Conservation (phyloP, 2,113 vertebrate genomes). For the Erythrocebus patas region DNA sequence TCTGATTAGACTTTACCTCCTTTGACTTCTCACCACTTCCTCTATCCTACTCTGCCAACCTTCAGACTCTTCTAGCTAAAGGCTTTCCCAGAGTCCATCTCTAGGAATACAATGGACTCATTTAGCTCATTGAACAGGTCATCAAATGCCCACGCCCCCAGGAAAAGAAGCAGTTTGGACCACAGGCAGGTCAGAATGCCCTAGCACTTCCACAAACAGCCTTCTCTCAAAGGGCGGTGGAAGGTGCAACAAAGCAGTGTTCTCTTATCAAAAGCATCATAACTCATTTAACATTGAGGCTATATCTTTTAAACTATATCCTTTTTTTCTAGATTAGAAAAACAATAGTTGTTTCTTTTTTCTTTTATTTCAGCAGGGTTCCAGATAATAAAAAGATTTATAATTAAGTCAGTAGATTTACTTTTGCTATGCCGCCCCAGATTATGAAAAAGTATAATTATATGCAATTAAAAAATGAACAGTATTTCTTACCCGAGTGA, state of each 20-base stretch:
- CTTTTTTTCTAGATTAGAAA: constrained; percentile 75
- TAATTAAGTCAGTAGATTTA: constrained; percentile 87
- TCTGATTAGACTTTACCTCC: background rate
- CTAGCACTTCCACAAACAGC: background rate
- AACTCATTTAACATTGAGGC: constrained; percentile 48
- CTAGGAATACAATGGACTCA: background rate
- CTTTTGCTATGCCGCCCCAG: constrained; percentile 83
- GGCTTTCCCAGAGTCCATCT: background rate
- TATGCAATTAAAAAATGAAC: constrained; percentile 90
- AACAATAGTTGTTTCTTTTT: constrained; percentile 67
- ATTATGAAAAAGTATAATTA: constrained; percentile 90
- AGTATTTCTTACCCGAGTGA: constrained; percentile 88
- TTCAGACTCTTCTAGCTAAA: background rate
- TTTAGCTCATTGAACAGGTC: background rate
- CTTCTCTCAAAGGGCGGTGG: background rate
- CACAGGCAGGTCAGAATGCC: background rate
- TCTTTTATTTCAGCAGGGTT: constrained; percentile 81
- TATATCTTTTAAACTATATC: constrained; percentile 30
- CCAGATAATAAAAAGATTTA: constrained; percentile 88
- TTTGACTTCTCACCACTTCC: background rate
- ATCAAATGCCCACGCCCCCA: background rate
- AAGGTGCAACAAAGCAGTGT: background rate
- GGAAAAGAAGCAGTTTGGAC: background rate
- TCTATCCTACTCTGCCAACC: too few species aligned
- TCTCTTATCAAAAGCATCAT: constrained; percentile 44